phyloP scores from a whole-genome alignment of 1,140 invertebrate species.

The Danaus melanippus region DNA sequence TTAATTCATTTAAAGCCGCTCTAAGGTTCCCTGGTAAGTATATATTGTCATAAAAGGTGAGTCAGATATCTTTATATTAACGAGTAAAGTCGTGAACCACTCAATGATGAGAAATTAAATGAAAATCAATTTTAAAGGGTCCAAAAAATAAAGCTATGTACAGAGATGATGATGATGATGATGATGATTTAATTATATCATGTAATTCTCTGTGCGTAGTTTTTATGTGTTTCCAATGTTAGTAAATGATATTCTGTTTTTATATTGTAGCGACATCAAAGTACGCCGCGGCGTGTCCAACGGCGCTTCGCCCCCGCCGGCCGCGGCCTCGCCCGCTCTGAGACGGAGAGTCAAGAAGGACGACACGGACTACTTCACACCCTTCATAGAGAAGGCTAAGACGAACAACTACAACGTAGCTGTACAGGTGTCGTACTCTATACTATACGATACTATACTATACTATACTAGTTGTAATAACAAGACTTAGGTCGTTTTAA shows the following conservation, averaged over 20 bases:
- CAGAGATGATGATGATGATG: too few relatives aligned
- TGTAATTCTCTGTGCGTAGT: too few relatives aligned
- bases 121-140: too few relatives aligned
- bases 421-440: constrained; percentile 35
- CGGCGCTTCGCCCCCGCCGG: constrained; percentile 37
- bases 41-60: constrained; percentile 5
- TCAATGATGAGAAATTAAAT: not conserved
- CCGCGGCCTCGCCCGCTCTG: constrained; percentile 23
- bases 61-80: not conserved
- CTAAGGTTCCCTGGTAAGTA: constrained; percentile 5
- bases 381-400: constrained; percentile 36
- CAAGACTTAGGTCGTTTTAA: too few relatives aligned
- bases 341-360: constrained; percentile 30
- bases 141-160: too few relatives aligned
- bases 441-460: not conserved
- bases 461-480: too few relatives aligned
- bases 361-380: constrained; percentile 45
- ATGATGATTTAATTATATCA: too few relatives aligned
- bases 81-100: constrained; percentile 13
- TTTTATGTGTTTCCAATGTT: too few relatives aligned
- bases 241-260: too few relatives aligned
- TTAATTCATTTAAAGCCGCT: constrained; percentile 1
- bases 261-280: too few relatives aligned
- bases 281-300: constrained; percentile 30
- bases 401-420: constrained; percentile 45